These are phyloP conservation scores for Falcunculus frontatus DNA, from an alignment of 2,113 vertebrate genomes.

Conservation along the genomic window DNA sequence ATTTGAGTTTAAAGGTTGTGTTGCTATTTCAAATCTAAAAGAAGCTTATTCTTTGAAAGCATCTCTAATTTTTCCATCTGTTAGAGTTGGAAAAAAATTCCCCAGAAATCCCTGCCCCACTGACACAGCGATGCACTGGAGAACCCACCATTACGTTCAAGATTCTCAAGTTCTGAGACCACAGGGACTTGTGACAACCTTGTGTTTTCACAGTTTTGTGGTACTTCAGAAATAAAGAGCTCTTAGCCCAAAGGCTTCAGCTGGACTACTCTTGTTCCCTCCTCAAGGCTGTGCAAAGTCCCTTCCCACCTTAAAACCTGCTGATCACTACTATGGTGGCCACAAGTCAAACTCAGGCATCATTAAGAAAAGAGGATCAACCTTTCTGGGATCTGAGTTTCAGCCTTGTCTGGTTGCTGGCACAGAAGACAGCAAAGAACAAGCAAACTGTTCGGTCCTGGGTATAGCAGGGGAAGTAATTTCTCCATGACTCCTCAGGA, in stretches of 20 bases:
- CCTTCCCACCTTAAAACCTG: neutral
- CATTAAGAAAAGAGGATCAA: neutral
- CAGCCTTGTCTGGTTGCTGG: neutral
- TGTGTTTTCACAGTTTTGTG: neutral
- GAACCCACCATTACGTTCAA: neutral
- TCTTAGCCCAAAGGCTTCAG: neutral
- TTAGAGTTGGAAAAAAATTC: neutral
- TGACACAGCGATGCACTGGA: rapidly evolving
- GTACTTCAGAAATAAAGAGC: neutral
- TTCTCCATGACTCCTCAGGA: neutral
- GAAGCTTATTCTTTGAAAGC: neutral
- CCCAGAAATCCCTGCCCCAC: neutral
- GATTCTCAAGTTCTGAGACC: neutral
- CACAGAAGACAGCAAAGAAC: neutral
- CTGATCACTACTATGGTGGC: neutral
- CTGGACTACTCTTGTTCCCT: neutral
- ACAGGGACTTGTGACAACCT: neutral
- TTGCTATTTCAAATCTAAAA: neutral
- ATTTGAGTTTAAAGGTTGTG: neutral
- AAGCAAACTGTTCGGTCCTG: neutral
- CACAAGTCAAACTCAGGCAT: neutral
- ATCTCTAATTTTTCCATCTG: neutral
- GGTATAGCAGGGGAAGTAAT: neutral
- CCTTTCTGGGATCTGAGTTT: neutral
- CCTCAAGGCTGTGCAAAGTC: neutral